These are phyloP conservation scores for Manacus vitellinus DNA, from an alignment of 2,113 vertebrate species.

Conservation along the genomic window DNA sequence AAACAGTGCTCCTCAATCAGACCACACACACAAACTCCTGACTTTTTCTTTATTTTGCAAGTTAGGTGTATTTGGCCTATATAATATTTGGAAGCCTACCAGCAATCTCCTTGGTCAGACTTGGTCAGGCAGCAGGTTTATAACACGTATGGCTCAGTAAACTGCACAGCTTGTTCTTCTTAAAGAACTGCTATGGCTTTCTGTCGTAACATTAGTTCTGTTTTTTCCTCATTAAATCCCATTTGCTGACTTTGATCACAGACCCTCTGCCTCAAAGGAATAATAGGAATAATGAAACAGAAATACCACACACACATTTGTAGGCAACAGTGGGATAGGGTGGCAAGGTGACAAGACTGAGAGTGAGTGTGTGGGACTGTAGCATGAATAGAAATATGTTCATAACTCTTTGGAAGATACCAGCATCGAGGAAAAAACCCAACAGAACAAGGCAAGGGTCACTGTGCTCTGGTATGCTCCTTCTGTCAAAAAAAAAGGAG, in stretches of 20 bases:
- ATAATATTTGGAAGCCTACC: background rate
- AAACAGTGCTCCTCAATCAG: background rate
- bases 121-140: background rate
- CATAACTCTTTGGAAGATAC: background rate
- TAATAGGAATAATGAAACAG: background rate
- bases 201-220: background rate
- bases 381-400: background rate
- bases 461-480: background rate
- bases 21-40: constrained; percentile 6
- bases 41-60: constrained; percentile 1
- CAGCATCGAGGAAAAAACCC: background rate
- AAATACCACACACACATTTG: background rate
- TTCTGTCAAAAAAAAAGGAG: background rate
- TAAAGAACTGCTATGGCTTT: background rate
- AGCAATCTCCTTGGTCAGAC: background rate
- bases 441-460: background rate
- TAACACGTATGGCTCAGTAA: background rate
- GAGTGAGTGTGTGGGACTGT: background rate
- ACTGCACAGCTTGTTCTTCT: background rate
- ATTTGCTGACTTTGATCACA: background rate
- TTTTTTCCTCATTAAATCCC: background rate
- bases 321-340: background rate
- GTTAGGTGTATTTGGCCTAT: background rate
- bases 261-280: background rate
- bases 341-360: background rate